Percentiles rank a stretch among this genome's conserved stretches.
phyloP scores from a whole-genome alignment of 2,113 vertebrate species.

The Varanus komodoensis region DNA sequence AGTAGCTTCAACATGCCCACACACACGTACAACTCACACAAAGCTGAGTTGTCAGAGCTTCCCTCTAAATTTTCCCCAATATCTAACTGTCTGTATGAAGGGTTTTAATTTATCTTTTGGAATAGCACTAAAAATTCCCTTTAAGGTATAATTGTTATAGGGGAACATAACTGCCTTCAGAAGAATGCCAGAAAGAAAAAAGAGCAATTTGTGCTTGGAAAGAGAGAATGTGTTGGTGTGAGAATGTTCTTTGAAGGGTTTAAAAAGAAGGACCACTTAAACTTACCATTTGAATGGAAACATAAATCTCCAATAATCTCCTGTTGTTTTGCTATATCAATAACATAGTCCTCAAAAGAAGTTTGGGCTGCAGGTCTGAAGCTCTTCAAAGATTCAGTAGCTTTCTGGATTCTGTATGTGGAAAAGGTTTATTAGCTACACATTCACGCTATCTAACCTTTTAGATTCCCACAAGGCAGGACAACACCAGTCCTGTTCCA shows the following conservation, averaged over 20 bases:
- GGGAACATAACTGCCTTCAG: not conserved
- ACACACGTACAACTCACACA: not conserved
- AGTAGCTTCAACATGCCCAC: not conserved
- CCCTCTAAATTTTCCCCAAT: not conserved
- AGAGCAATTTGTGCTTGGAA: not conserved
- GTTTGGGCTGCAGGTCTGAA: slow-evolving; percentile 90
- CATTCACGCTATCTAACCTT: not conserved
- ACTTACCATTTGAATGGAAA: slow-evolving; percentile 88
- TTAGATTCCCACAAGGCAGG: not conserved
- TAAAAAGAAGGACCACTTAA: not conserved
- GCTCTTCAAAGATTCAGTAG: slow-evolving; percentile 91
- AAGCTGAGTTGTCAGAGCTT: not conserved
- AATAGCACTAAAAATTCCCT: not conserved
- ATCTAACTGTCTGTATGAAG: not conserved
- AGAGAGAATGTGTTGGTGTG: accelerated
- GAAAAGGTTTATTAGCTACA: not conserved
- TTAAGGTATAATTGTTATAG: not conserved
- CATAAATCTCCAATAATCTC: slow-evolving; percentile 86
- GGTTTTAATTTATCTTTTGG: not conserved
- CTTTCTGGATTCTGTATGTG: slow-evolving; percentile 91
- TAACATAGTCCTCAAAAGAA: slow-evolving; percentile 91
- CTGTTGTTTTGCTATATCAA: slow-evolving; percentile 89
- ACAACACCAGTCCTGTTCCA: not conserved
- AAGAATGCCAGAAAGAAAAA: not conserved
- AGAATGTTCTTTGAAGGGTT: not conserved